Conservation (phyloP, 2,888 invertebrate genomes). For the Marasmarcha lunaedactyla region DNA sequence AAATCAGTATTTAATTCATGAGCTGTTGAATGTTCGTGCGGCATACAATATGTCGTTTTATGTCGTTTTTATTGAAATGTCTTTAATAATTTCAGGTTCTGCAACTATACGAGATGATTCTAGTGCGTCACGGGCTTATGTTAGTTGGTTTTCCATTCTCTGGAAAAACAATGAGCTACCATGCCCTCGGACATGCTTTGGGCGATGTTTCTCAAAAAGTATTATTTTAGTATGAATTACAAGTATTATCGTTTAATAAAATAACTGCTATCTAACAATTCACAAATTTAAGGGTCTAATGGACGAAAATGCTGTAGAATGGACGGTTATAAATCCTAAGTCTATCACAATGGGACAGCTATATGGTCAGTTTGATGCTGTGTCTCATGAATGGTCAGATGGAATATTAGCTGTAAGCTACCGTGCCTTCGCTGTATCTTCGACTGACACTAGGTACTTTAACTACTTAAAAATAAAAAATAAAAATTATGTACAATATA, state of each 20-base stretch:
- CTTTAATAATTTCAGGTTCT: constrained; percentile 37
- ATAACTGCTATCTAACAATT: no score
- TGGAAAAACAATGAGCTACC: constrained; percentile 90
- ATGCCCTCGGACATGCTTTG: constrained; percentile 83
- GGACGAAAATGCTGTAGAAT: constrained; percentile 82
- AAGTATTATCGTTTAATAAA: no score
- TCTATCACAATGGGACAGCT: constrained; percentile 95
- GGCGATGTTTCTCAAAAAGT: constrained; percentile 82
- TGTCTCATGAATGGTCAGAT: constrained; percentile 95
- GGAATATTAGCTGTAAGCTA: constrained; percentile 89
- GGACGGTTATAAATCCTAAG: constrained; percentile 91
- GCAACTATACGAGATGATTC: constrained; percentile 95
- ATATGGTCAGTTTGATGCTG: constrained; percentile 93
- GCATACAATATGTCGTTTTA: no score
- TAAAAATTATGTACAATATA: background rate
- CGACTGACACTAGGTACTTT: constrained; percentile 75
- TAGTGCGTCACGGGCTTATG: constrained; percentile 95
- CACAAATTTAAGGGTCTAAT: constrained; percentile 74
- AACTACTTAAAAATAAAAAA: background rate
- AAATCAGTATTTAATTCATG: no score
- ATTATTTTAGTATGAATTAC: background rate
- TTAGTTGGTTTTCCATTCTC: constrained; percentile 92
- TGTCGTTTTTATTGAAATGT: no score
- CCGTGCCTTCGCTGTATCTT: constrained; percentile 81
- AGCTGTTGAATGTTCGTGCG: no score